phyloP scores from a whole-genome alignment of 2,888 invertebrate genomes.

The Brachycybe producta region DNA sequence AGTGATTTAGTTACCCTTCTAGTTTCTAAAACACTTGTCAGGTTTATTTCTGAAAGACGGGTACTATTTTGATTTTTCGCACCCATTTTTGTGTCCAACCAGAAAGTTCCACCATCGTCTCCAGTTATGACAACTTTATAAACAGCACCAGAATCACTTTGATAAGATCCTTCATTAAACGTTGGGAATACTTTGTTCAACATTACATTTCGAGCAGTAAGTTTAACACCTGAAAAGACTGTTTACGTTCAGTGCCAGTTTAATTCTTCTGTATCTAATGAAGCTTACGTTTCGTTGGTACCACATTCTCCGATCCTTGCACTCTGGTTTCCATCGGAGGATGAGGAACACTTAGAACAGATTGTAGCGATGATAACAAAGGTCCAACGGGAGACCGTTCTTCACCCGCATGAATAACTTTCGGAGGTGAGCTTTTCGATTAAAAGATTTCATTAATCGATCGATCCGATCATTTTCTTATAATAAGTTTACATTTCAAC shows the following conservation, averaged over 20 bases:
- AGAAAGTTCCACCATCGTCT: conserved; percentile 6
- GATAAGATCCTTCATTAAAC: neutral
- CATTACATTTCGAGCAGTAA: too few relatives aligned
- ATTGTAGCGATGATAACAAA: conserved; percentile 11
- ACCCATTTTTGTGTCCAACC: conserved; percentile 15
- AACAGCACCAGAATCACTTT: neutral
- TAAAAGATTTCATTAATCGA: neutral
- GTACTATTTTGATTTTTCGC: neutral
- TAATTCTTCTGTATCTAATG: too few relatives aligned
- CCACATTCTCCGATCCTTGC: too few relatives aligned
- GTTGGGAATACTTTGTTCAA: conserved; percentile 6
- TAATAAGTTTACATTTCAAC: conserved; percentile 18
- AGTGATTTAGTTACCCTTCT: too few relatives aligned
- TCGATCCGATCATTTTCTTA: too few relatives aligned
- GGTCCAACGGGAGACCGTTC: neutral
- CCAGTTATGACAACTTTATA: conserved; percentile 8
- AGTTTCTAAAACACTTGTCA: neutral
- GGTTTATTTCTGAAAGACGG: neutral
- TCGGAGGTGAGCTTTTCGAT: conserved; percentile 6
- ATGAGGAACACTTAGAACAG: too few relatives aligned
- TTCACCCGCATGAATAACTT: conserved; percentile 3
- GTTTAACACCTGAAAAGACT: too few relatives aligned
- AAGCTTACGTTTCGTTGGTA: too few relatives aligned
- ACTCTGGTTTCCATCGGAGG: too few relatives aligned
- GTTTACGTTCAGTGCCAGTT: too few relatives aligned